phyloP scores from a whole-genome alignment of 2,888 invertebrate species.

The Onthophagus sagittarius region DNA sequence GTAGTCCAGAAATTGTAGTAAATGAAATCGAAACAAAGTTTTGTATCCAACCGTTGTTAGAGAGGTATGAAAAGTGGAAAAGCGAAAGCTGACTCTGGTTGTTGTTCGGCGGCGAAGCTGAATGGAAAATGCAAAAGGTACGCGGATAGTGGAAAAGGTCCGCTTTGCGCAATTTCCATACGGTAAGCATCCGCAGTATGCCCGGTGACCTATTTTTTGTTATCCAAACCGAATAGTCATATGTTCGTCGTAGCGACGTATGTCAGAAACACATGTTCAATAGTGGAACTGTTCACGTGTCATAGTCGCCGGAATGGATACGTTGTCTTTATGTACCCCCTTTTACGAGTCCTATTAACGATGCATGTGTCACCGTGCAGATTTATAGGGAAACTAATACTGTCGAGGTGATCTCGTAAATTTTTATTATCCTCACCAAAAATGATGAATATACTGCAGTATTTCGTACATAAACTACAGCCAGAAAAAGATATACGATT shows the following conservation, averaged over 20 bases:
- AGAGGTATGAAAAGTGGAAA: background rate
- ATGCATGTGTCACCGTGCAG: conserved; percentile 1
- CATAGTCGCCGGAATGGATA: conserved; percentile 2
- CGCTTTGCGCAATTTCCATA: background rate
- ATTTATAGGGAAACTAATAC: conserved; percentile 6
- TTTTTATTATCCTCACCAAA: background rate
- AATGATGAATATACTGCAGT: background rate
- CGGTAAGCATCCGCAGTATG: background rate
- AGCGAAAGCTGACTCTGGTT: background rate
- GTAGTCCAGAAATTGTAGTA: background rate
- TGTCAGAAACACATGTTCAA: conserved; percentile 9
- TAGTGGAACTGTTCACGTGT: background rate
- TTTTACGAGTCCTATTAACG: conserved; percentile 7
- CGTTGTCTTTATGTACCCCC: conserved; percentile 6
- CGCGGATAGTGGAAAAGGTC: background rate
- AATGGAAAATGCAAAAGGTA: background rate
- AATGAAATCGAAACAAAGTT: background rate
- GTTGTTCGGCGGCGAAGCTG: background rate
- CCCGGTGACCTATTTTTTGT: background rate
- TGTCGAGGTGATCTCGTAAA: conserved; percentile 10
- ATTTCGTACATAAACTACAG: background rate
- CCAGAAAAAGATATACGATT: background rate
- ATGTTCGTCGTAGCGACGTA: conserved; percentile 1
- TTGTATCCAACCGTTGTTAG: background rate
- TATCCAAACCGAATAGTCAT: background rate